Base-by-base conservation (phyloP, 2,797 vertebrate genomes). In the Enteromius trimaculatus region DNA sequence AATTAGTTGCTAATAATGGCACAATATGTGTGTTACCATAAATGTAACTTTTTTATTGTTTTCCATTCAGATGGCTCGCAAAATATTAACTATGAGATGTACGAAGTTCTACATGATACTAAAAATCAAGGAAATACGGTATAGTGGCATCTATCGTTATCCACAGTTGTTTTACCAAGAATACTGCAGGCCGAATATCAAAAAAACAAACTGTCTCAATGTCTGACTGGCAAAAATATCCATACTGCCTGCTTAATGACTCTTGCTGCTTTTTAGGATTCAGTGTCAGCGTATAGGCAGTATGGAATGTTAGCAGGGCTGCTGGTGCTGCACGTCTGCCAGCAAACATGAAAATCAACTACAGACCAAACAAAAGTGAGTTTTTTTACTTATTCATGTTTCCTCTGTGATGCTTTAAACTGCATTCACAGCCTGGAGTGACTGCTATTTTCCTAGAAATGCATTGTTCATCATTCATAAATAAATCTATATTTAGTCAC, bases 281-380 rank as follows among this genome's bases (percentile, higher is more conserved):
- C 82, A 29, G 37, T 58, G 21, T 34, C 11, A 49, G 4, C 34
- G 5, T 72, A 14, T 60, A 77, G 71, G 62, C 58, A 23, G 16
- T 78, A 26, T 70, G 72, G 69, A 26, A 49, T 84, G 58, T 58
- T 84, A 74, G 19, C 80, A 64, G 88, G 79, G 34, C 68, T 88
- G 68, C 29, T 84, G 64, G 60, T 78, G 37, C 72, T 85, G 44
- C 58, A 39, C 16, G 44, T 87, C 60, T 86, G 34, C 72, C 80
- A 64, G 31, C 37, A 78, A 72, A 84, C 21, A 75, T 88, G 37
- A 86, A 29, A 37, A 29, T 65, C 68, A 21, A 62, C 26, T n/a
- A 51, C 21, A 42, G 58, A 49, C 29, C 44, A 42, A 49, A 64
- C 44, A 81, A 53, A 81, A 78, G 83, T 85, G 23, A 23, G 69